Evolutionary conservation across 2,797 vertebrate species (phyloP).

Genomic region (Alfaro cultratus): DNA sequence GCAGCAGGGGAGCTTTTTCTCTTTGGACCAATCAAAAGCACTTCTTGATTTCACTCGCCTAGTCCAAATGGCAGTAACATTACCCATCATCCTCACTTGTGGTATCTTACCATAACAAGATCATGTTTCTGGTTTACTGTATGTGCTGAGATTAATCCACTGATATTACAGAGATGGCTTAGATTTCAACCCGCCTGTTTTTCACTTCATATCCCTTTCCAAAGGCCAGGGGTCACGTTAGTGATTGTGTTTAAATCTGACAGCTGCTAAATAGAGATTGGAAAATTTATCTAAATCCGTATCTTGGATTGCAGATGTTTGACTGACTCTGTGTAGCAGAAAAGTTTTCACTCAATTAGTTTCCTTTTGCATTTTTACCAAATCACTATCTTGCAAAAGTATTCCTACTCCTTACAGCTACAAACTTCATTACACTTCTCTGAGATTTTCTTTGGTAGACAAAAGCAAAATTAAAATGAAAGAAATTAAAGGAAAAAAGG

Average conservation of each 20-base stretch:
- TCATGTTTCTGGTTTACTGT: constrained; percentile 67
- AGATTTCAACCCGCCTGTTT: constrained; percentile 57
- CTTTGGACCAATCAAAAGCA: constrained; percentile 65
- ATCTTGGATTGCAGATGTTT: constrained; percentile 46
- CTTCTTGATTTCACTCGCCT: constrained; percentile 57
- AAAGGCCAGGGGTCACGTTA: constrained; percentile 59
- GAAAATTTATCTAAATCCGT: constrained; percentile 33
- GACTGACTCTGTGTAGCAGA: constrained; percentile 25
- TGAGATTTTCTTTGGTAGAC: neutral
- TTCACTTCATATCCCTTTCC: constrained; percentile 32
- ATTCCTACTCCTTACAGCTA: neutral
- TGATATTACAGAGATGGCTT: constrained; percentile 64
- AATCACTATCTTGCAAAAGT: constrained; percentile 55
- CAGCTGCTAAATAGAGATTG: constrained; percentile 32
- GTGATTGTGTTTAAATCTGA: constrained; percentile 40
- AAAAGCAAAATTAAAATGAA: neutral
- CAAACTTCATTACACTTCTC: neutral
- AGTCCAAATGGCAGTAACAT: constrained; percentile 56
- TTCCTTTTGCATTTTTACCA: constrained; percentile 49
- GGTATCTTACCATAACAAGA: constrained; percentile 57
- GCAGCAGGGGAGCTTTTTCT: constrained; percentile 52
- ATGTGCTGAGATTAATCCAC: constrained; percentile 65
- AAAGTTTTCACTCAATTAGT: constrained; percentile 55
- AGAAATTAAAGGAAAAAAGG: neutral
- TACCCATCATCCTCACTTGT: constrained; percentile 51